Evolutionary conservation across 2,888 invertebrate genomes (phyloP).

Genomic region (Tetragnatha montana): DNA sequence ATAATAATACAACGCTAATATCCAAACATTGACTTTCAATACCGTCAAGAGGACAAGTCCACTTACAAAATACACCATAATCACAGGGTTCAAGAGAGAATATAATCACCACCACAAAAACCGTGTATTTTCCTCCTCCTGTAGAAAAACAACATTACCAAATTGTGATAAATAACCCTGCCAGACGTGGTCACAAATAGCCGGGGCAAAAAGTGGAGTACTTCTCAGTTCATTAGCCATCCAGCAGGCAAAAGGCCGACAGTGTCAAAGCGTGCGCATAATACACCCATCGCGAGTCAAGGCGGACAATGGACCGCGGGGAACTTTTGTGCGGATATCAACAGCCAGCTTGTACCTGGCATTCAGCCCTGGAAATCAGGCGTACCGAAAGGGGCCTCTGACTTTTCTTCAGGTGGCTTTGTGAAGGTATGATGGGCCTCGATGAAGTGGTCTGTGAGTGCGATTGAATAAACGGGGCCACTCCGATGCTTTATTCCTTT

Average conservation of each 20-base stretch:
- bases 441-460: background rate
- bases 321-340: constrained; percentile 50
- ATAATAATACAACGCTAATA: no score
- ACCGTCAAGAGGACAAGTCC: no score
- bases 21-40: no score
- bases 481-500: no score
- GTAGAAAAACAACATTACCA: background rate
- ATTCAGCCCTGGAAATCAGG: constrained; percentile 67
- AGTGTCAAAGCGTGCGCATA: constrained; percentile 10
- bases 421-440: background rate
- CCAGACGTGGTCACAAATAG: background rate
- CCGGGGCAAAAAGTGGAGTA: background rate
- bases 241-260: background rate
- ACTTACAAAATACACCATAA: no score
- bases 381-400: constrained; percentile 16
- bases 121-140: no score
- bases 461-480: no score
- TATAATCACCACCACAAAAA: no score
- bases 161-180: background rate
- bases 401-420: background rate
- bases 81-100: no score
- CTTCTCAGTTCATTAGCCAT: background rate
- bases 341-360: constrained; percentile 39
- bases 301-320: constrained; percentile 25
- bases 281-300: constrained; percentile 36